Conservation (phyloP, 2,888 invertebrate species). For the Orthosia gracilis region DNA sequence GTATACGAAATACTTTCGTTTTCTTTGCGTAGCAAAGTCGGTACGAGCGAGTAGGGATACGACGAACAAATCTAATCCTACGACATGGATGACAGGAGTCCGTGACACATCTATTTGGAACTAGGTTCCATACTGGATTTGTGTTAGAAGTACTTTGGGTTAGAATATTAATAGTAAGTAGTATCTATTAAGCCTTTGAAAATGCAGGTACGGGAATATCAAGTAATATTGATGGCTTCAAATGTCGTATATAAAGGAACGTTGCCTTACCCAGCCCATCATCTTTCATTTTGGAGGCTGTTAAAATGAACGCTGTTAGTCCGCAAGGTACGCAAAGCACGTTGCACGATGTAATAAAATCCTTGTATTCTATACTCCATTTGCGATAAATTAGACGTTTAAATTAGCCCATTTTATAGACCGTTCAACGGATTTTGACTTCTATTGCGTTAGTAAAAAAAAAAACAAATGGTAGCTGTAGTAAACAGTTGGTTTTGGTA, state of each 20-base stretch:
- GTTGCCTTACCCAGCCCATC: neutral
- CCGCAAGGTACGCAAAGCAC: neutral
- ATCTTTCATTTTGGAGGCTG: neutral
- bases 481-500: too few species aligned
- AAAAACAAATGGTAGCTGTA: too few species aligned
- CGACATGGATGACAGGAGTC: conserved; percentile 51
- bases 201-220: neutral
- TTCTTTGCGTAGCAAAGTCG: conserved; percentile 55
- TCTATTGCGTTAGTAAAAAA: too few species aligned
- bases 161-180: neutral
- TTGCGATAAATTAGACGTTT: too few species aligned
- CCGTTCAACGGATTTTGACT: too few species aligned
- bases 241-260: too few species aligned
- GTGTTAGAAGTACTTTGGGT: conserved; percentile 6
- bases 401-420: too few species aligned
- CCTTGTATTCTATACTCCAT: neutral
- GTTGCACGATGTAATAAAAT: neutral
- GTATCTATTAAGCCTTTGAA: neutral
- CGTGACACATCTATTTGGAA: conserved; percentile 61
- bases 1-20: conserved; percentile 59
- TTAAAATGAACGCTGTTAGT: neutral
- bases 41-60: conserved; percentile 48
- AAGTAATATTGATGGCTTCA: too few species aligned
- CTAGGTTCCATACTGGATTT: conserved; percentile 32
- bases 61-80: conserved; percentile 61